phyloP scores from a whole-genome alignment of 2,797 vertebrate species.

The Nasua narica region DNA sequence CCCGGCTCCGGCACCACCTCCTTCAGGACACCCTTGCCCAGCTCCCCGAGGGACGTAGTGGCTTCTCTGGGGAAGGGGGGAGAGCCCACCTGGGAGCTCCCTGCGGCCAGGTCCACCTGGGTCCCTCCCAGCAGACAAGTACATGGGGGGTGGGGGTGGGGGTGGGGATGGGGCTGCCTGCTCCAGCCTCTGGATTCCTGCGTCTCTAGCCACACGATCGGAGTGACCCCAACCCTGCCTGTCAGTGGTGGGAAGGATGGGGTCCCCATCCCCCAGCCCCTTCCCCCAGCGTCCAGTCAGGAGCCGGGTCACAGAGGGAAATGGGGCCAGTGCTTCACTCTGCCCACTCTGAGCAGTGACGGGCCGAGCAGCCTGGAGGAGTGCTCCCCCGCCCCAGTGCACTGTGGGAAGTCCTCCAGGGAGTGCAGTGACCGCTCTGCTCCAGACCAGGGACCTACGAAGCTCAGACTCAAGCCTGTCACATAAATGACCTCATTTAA shows the following conservation, averaged over 20 bases:
- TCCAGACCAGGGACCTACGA: neutral
- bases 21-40: neutral
- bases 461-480: neutral
- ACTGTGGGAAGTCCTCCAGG: neutral
- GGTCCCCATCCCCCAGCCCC: neutral
- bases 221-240: neutral
- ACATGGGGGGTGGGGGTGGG: fast-evolving
- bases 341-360: neutral
- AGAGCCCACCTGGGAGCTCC: neutral
- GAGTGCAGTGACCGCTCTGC: neutral
- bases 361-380: neutral
- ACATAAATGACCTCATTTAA: neutral
- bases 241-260: neutral
- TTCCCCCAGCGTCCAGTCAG: neutral
- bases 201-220: neutral
- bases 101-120: no score
- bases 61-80: neutral
- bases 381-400: neutral
- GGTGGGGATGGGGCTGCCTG: neutral
- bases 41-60: neutral
- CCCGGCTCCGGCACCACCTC: neutral
- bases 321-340: neutral
- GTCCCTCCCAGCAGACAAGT: neutral
- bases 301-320: neutral
- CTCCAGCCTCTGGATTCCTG: neutral